Conservation (phyloP, 2,888 invertebrate species). For the Philaethria dido region DNA sequence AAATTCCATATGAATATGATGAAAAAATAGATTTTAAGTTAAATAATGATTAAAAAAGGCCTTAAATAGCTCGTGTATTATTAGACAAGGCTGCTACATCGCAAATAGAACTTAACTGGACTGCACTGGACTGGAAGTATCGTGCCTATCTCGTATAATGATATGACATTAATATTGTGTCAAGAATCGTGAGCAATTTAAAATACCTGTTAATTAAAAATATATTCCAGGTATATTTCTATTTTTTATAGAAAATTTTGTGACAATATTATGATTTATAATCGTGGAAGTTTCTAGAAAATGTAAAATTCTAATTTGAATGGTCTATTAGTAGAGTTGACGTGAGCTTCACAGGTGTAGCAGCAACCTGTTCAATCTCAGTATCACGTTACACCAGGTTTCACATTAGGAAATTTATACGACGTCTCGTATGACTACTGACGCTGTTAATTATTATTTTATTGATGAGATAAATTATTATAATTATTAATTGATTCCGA, state of each 20-base stretch:
- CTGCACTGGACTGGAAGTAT: too few species aligned
- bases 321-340: conserved; percentile 71
- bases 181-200: neutral
- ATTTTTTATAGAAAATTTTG: conserved; percentile 34
- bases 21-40: too few species aligned
- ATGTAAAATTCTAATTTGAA: conserved; percentile 61
- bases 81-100: too few species aligned
- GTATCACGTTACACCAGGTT: conserved; percentile 80
- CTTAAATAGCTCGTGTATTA: too few species aligned
- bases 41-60: too few species aligned
- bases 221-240: neutral
- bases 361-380: conserved; percentile 67
- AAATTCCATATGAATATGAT: too few species aligned
- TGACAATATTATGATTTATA: neutral
- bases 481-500: conserved; percentile 77
- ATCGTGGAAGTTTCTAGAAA: conserved; percentile 60
- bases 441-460: conserved; percentile 79
- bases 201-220: neutral
- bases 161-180: neutral
- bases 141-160: too few species aligned
- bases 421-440: conserved; percentile 78
- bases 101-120: too few species aligned
- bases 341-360: conserved; percentile 71
- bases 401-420: conserved; percentile 83
- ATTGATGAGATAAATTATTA: conserved; percentile 76